phyloP scores from a whole-genome alignment of 1,140 invertebrate species.

The Drosophila novamexicana region DNA sequence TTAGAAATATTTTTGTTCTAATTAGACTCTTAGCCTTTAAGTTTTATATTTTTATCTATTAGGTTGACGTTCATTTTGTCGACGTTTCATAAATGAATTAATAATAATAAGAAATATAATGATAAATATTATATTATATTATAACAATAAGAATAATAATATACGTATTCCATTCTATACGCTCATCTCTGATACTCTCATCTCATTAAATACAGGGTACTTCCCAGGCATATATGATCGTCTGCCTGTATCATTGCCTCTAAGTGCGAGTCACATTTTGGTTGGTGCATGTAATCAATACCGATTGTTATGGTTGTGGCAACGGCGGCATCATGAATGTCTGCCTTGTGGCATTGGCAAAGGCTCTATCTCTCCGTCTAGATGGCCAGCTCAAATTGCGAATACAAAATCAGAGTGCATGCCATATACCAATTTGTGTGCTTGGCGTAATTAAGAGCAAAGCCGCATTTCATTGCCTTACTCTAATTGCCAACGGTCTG shows the following conservation, averaged over 20 bases:
- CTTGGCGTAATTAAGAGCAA: constrained; percentile 67
- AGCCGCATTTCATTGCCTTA: constrained; percentile 37
- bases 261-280: constrained; percentile 23
- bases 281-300: constrained; percentile 66
- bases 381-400: constrained; percentile 32
- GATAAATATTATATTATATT: too few relatives aligned
- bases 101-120: too few relatives aligned
- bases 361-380: constrained; percentile 1
- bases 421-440: constrained; percentile 66
- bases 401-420: constrained; percentile 60
- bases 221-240: not conserved
- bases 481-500: constrained; percentile 51
- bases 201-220: not conserved
- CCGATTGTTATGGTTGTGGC: constrained; percentile 61
- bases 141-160: too few relatives aligned
- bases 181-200: too few relatives aligned
- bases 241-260: not conserved
- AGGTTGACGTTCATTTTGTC: too few relatives aligned
- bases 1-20: too few relatives aligned
- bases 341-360: constrained; percentile 13
- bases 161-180: too few relatives aligned
- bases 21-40: too few relatives aligned
- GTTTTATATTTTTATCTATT: too few relatives aligned
- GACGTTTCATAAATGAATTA: too few relatives aligned
- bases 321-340: constrained; percentile 48